These are phyloP conservation scores for Xyrauchen texanus DNA, from an alignment of 2,113 vertebrate genomes.

Conservation along the genomic window DNA sequence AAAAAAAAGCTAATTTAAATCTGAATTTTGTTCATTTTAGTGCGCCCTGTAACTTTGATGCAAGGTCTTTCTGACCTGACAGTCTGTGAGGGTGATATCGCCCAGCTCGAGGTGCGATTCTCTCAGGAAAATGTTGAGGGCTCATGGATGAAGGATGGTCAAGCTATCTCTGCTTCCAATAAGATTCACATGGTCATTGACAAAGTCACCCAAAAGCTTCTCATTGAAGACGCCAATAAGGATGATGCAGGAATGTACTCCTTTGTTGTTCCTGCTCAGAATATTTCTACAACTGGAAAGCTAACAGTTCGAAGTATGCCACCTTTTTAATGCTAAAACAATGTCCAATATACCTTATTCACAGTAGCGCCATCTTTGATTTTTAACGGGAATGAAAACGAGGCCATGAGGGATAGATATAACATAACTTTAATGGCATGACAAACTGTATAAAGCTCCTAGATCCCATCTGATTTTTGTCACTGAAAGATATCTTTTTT, in stretches of 20 bases:
- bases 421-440: too few relatives aligned
- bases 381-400: too few relatives aligned
- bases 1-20: background rate
- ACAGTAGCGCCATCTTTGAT: too few relatives aligned
- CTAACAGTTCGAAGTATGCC: constrained; percentile 87
- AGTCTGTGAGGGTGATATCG: constrained; percentile 96
- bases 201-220: constrained; percentile 89
- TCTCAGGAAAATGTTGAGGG: constrained; percentile 94
- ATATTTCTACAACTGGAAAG: constrained; percentile 82
- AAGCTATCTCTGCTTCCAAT: constrained; percentile 81
- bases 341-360: background rate
- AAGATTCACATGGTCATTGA: constrained; percentile 90
- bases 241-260: constrained; percentile 86
- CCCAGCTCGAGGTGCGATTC: constrained; percentile 92
- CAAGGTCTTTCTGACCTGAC: constrained; percentile 90
- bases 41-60: constrained; percentile 88
- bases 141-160: constrained; percentile 87
- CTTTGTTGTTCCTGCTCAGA: constrained; percentile 83
- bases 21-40: constrained; percentile 65
- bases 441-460: too few relatives aligned
- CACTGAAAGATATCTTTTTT: too few relatives aligned
- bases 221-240: constrained; percentile 89
- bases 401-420: too few relatives aligned
- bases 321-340: background rate
- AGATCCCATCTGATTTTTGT: too few relatives aligned